Conservation (phyloP, 2,888 invertebrate genomes). For the Tachina fera region DNA sequence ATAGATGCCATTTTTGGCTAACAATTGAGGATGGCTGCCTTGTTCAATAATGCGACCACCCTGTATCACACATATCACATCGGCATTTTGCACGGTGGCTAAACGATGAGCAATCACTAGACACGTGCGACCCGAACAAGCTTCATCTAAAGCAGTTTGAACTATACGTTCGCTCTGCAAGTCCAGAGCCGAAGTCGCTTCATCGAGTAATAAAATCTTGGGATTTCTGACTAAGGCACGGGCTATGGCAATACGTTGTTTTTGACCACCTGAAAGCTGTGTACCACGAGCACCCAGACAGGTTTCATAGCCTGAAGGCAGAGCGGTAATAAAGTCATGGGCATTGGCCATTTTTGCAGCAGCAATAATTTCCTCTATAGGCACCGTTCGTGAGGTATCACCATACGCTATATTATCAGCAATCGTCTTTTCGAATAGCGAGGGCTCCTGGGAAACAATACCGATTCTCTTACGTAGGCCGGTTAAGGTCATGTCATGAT, state of each 20-base stretch:
- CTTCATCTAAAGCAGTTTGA: constrained; percentile 92
- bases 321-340: constrained; percentile 88
- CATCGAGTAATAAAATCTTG: constrained; percentile 88
- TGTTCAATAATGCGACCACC: constrained; percentile 89
- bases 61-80: constrained; percentile 92
- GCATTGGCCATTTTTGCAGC: constrained; percentile 91
- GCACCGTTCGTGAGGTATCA: constrained; percentile 87
- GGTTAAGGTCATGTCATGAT: constrained; percentile 86
- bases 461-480: constrained; percentile 90
- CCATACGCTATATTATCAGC: constrained; percentile 95
- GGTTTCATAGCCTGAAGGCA: constrained; percentile 91
- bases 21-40: constrained; percentile 90
- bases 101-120: constrained; percentile 94
- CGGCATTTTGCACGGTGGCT: constrained; percentile 92
- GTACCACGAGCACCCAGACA: constrained; percentile 90
- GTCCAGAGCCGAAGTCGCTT: constrained; percentile 91
- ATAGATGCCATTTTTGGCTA: constrained; percentile 87
- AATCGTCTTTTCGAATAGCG: constrained; percentile 91
- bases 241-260: constrained; percentile 93
- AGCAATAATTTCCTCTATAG: constrained; percentile 88
- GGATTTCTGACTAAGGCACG: constrained; percentile 90
- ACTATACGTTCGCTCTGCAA: constrained; percentile 90
- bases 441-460: constrained; percentile 93
- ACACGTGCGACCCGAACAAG: constrained; percentile 91
- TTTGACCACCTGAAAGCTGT: constrained; percentile 93